Evolutionary conservation across 2,113 vertebrate genomes (phyloP).

Genomic region (Silurus glanis): DNA sequence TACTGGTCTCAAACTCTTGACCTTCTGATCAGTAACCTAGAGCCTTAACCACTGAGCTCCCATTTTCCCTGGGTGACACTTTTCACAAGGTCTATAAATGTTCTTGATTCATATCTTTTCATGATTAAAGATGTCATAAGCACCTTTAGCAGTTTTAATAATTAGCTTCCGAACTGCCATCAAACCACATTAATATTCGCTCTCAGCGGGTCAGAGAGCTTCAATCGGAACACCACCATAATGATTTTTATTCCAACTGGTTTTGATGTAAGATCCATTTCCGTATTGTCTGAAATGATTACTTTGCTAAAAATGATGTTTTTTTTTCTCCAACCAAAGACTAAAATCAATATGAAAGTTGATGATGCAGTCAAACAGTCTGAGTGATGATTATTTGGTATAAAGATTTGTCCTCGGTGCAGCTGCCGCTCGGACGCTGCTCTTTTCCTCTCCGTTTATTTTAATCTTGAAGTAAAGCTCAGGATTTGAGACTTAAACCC

Average conservation of each 20-base stretch:
- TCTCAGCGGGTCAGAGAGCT: slow-evolving; percentile 1
- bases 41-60: too few relatives aligned
- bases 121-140: neutral
- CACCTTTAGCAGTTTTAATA: neutral
- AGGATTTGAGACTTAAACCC: too few relatives aligned
- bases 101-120: neutral
- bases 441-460: neutral
- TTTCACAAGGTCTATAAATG: neutral
- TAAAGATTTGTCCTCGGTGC: slow-evolving; percentile 8
- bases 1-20: too few relatives aligned
- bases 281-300: neutral
- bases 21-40: too few relatives aligned
- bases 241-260: neutral
- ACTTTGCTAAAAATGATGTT: neutral
- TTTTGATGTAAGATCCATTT: neutral
- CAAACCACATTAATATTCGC: slow-evolving; percentile 12
- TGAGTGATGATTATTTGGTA: slow-evolving; percentile 18
- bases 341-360: slow-evolving; percentile 20
- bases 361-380: slow-evolving; percentile 4
- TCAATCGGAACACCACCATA: neutral
- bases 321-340: neutral
- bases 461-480: neutral
- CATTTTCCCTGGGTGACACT: too few relatives aligned
- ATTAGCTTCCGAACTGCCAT: neutral
- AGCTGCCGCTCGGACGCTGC: neutral